Conservation (phyloP, 2,888 invertebrate species). For the Acanthosepion esculentum region DNA sequence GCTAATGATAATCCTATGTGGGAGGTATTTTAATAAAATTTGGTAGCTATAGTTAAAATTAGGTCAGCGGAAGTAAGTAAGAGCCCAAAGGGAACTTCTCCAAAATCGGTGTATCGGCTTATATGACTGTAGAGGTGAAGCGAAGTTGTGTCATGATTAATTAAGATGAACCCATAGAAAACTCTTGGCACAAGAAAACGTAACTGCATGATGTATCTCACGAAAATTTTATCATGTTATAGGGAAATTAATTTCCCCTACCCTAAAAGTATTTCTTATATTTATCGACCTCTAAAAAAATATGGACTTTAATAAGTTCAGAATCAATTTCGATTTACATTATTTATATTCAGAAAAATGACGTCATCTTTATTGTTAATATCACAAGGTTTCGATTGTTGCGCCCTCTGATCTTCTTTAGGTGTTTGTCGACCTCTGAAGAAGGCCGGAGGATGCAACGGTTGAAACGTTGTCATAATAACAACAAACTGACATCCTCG, state of each 20-base stretch:
- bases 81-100: background rate
- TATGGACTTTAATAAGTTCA: too few relatives aligned
- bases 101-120: background rate
- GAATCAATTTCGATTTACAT: too few relatives aligned
- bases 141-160: background rate
- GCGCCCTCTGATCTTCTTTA: too few relatives aligned
- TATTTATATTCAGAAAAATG: too few relatives aligned
- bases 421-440: too few relatives aligned
- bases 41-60: background rate
- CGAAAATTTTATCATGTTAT: background rate
- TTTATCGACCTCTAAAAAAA: too few relatives aligned
- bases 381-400: too few relatives aligned
- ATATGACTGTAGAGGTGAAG: background rate
- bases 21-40: background rate
- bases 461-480: too few relatives aligned
- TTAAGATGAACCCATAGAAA: background rate
- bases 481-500: too few relatives aligned
- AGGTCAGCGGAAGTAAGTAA: background rate
- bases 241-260: background rate
- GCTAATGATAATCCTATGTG: background rate
- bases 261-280: too few relatives aligned
- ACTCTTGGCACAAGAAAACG: background rate
- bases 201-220: background rate
- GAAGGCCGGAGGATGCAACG: too few relatives aligned
- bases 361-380: too few relatives aligned